phyloP scores from a whole-genome alignment of 2,888 invertebrate species.

The Rotaria macrura region DNA sequence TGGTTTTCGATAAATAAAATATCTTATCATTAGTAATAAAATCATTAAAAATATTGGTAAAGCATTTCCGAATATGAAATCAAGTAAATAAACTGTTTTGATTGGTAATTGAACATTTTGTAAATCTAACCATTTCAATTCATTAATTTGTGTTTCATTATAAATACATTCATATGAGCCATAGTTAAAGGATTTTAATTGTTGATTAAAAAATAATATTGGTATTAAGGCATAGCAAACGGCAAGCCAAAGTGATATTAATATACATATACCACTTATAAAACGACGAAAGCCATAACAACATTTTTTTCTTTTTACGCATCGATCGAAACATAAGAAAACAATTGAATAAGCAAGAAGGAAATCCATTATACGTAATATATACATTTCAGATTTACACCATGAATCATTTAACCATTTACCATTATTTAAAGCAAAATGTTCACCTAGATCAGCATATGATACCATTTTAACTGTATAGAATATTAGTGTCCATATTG shows the following conservation, averaged over 20 bases:
- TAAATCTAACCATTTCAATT: conserved; percentile 7
- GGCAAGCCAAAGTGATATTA: conserved; percentile 25
- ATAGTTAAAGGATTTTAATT: conserved; percentile 21
- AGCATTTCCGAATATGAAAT: conserved; percentile 28
- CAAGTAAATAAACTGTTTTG: conserved; percentile 24
- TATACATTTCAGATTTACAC: conserved; percentile 33
- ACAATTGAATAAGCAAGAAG: conserved; percentile 33
- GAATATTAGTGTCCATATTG: conserved; percentile 27
- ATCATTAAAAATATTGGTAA: conserved; percentile 31
- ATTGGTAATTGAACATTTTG: not conserved
- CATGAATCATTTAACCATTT: conserved; percentile 19
- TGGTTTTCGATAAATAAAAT: not conserved
- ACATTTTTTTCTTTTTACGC: not conserved
- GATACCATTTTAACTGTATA: conserved; percentile 26
- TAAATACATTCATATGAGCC: conserved; percentile 28
- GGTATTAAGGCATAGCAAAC: conserved; percentile 30
- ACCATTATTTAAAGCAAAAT: conserved; percentile 21
- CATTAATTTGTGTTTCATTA: not conserved
- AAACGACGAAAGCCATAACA: conserved; percentile 30
- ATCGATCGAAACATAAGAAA: conserved; percentile 31
- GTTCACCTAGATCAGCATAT: conserved; percentile 21
- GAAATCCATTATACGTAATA: conserved; percentile 29
- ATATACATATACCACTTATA: conserved; percentile 23
- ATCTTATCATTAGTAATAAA: conserved; percentile 17
- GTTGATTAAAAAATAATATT: conserved; percentile 27